Evolutionary conservation across 2,113 vertebrate genomes (phyloP).

Genomic region (Ameiurus melas): DNA sequence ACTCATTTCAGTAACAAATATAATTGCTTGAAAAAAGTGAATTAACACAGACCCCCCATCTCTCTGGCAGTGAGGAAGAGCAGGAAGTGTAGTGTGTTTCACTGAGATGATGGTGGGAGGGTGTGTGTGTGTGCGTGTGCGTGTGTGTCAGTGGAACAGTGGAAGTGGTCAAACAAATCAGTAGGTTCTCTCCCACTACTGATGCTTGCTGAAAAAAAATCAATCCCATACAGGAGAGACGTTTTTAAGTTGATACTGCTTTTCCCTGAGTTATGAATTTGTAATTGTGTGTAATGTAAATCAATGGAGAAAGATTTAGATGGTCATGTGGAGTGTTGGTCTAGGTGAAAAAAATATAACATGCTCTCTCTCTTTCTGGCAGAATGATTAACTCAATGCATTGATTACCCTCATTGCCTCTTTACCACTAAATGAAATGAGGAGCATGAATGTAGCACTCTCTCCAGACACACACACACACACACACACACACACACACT

Average conservation of each 20-base stretch:
- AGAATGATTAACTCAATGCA: conserved; percentile 33
- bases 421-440: conserved; percentile 37
- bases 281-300: neutral
- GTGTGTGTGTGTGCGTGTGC: neutral
- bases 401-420: conserved; percentile 31
- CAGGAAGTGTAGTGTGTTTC: conserved; percentile 23
- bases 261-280: neutral
- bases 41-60: conserved; percentile 29
- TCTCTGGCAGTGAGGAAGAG: conserved; percentile 76
- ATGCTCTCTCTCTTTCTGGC: neutral
- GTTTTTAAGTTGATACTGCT: neutral
- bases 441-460: neutral
- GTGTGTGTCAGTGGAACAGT: neutral
- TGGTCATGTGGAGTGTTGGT: neutral
- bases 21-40: conserved; percentile 46
- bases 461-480: conserved; percentile 18
- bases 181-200: neutral
- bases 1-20: conserved; percentile 54
- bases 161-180: neutral
- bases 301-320: neutral
- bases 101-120: neutral
- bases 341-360: neutral
- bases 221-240: neutral
- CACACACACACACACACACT: conserved; percentile 17
- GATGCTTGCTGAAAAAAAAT: neutral